These are phyloP conservation scores for Gorsachius goisagi DNA, from an alignment of 2,113 vertebrate species.

Conservation along the genomic window DNA sequence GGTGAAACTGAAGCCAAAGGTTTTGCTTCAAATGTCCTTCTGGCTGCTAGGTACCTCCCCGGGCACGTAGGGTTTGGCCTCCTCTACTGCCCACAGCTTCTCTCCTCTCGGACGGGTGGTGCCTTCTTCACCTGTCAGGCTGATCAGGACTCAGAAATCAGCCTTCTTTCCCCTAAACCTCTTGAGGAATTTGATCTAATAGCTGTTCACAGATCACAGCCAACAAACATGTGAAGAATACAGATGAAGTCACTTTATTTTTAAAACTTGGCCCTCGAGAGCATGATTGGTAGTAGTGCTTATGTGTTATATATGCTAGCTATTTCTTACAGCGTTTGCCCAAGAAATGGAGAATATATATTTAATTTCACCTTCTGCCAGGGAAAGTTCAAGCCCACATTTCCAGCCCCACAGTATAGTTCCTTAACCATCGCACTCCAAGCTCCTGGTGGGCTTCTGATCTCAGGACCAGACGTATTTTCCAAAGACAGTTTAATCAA, in stretches of 20 bases:
- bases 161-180: not conserved
- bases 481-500: not conserved
- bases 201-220: constrained; percentile 31
- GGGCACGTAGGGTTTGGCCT: not conserved
- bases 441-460: not conserved
- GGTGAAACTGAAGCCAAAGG: not conserved
- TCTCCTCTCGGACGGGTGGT: not conserved
- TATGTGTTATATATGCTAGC: not conserved
- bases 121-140: not conserved
- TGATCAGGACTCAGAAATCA: not conserved
- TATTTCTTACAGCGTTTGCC: constrained; percentile 4
- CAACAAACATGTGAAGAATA: constrained; percentile 34
- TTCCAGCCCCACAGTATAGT: not conserved
- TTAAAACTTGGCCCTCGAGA: constrained; percentile 43
- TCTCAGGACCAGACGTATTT: not conserved
- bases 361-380: constrained; percentile 45
- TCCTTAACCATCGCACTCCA: not conserved
- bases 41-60: not conserved
- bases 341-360: constrained; percentile 28
- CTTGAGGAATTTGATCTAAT: constrained; percentile 36
- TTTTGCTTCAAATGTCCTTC: not conserved
- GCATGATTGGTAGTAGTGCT: constrained; percentile 20
- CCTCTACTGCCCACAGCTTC: not conserved
- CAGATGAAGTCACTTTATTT: constrained; percentile 56
- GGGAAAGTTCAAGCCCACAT: not conserved